Evolutionary conservation across 2,888 invertebrate genomes (phyloP).

Genomic region (Psylliodes chrysocephalus): DNA sequence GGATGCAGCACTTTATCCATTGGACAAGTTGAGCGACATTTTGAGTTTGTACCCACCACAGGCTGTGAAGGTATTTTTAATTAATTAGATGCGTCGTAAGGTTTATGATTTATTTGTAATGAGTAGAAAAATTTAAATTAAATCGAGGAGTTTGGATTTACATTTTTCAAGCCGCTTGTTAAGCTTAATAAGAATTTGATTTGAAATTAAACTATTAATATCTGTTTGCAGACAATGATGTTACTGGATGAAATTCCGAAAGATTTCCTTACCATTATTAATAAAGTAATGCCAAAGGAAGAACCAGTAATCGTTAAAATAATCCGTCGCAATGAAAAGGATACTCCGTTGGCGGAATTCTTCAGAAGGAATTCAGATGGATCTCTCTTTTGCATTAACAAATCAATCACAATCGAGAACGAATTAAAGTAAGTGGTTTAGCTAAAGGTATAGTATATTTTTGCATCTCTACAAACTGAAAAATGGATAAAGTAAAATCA

Average conservation of each 20-base stretch:
- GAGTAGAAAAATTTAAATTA: no score
- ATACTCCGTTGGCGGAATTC: slow-evolving; percentile 71
- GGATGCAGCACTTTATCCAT: slow-evolving; percentile 62
- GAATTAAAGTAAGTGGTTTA: slow-evolving; percentile 50
- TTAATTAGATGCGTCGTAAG: no score
- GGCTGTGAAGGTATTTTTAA: slow-evolving; percentile 60
- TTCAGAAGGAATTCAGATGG: slow-evolving; percentile 74
- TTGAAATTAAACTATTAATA: no score
- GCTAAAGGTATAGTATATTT: no score
- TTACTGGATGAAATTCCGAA: slow-evolving; percentile 55
- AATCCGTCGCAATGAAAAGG: slow-evolving; percentile 47
- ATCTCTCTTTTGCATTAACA: slow-evolving; percentile 76
- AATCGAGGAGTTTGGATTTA: no score
- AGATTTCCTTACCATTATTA: slow-evolving; percentile 59
- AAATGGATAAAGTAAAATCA: no score
- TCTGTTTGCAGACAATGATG: slow-evolving; percentile 50
- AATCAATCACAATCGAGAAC: slow-evolving; percentile 71
- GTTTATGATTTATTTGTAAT: no score
- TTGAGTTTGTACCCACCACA: slow-evolving; percentile 63
- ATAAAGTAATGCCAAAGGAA: slow-evolving; percentile 67
- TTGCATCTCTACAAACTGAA: no score
- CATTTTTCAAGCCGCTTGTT: no score
- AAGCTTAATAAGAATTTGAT: no score
- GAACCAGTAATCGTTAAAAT: slow-evolving; percentile 69
- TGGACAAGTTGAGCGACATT: slow-evolving; percentile 63